Evolutionary conservation across 2,797 vertebrate genomes (phyloP).

Genomic region (Sebastiscus tertius): DNA sequence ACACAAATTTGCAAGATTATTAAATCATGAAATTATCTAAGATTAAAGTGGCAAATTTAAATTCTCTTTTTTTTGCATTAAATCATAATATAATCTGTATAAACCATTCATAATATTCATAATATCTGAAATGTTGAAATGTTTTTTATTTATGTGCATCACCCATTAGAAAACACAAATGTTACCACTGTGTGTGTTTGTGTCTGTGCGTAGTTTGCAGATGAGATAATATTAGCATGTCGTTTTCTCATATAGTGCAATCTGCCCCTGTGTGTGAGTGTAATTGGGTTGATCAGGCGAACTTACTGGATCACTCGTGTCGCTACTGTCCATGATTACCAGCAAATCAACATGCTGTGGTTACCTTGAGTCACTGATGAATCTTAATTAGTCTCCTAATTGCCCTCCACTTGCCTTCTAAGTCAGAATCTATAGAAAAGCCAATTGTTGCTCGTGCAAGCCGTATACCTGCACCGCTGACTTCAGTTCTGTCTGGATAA

Average conservation of each 20-base stretch:
- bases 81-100: neutral
- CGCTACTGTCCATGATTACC: conserved; percentile 50
- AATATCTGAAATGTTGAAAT: neutral
- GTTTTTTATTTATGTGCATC: neutral
- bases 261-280: conserved; percentile 16
- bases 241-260: conserved; percentile 14
- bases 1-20: too few relatives aligned
- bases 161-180: neutral
- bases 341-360: conserved; percentile 46
- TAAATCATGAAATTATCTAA: too few relatives aligned
- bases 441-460: neutral
- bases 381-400: conserved; percentile 61
- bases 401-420: conserved; percentile 23
- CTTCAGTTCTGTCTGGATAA: neutral
- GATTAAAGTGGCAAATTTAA: too few relatives aligned
- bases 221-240: conserved; percentile 3
- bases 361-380: conserved; percentile 34
- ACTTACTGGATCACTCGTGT: conserved; percentile 31
- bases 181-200: neutral
- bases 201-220: neutral
- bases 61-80: neutral
- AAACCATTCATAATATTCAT: neutral
- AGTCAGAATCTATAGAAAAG: conserved; percentile 18
- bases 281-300: conserved; percentile 53
- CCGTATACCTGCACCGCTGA: neutral